Base-by-base conservation (phyloP, 2,888 invertebrate species). In the Hydroisotoma schaefferi region DNA sequence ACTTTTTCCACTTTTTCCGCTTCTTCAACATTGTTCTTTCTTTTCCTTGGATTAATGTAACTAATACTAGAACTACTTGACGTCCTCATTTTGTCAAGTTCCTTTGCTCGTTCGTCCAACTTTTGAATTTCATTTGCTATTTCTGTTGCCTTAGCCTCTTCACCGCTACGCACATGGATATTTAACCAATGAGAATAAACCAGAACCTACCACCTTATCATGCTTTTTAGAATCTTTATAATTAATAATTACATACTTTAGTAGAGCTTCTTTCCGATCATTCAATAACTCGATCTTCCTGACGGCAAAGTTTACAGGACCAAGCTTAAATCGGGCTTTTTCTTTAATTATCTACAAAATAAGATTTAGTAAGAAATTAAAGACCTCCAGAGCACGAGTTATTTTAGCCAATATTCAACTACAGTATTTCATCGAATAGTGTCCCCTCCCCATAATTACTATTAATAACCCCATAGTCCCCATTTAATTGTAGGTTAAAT, bases 301-400 rank as follows among this genome's bases (percentile, higher is more conserved):
- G 88, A 97, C 90, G 0, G 98, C 99, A 78, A 93, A 98, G 78
- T 99, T 99, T 63, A 89, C 90, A 1, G 98, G 95, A 70, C 88
- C 88, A 40, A 89, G 87, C 70, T 93, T 86, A 77, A 98, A 98
- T 53, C 92, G 83, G 65, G 89, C 89, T 75, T 98, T 98, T 75
- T 97, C 95, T 49, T 85, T 84, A 8, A 95, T 87, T 77, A 84
- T 85, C 82, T 81, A 68, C 65, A 38, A 60, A 23, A 63, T 55
- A 29, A 43, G 20, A 18, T 28, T 27, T 37, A 57, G 8, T 27
- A 29, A 38, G 40, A n/a, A 27, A 29, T 55, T 5, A 46, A 33
- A 23, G 22, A 20, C 22, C 5, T n/a, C 20, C 5, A 40, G 8
- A 33, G 15, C 15, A 10, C 12, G n/a, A 12, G 22, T 18, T 18